Evolutionary conservation across 2,888 invertebrate species (phyloP), one percentile per base, ranked within the genome.

Genomic region (Suillia variegata): DNA sequence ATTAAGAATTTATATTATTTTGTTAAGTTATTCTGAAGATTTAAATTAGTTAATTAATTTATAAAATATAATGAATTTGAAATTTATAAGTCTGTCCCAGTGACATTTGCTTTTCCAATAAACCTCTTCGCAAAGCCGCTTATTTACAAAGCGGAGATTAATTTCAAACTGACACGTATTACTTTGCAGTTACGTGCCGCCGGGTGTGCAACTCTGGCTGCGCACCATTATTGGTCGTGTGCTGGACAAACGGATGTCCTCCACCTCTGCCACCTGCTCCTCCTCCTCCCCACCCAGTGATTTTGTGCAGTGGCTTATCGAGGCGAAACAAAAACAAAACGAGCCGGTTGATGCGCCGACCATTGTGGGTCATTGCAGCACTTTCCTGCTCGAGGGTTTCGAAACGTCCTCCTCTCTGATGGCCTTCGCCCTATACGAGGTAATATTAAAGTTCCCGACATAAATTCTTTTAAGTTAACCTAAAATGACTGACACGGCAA

Each of bases 391-490:
- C 12, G 77, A 77, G 60, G 77, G 78, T 2, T 77, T 75, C 38
- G 77, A 77, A 54, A 77, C 78, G 12, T 76, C 77, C 12, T 74
- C 77, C 10, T 65, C 69, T 13, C 49, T 76, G 5, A 65, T 77
- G 67, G 71, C 77, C 1, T 76, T 72, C 57, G 68, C 73, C 1
- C 59, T 76, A 12, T 71, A 71, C 52, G 75, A 77, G 66, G 73
- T 71, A 65, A 34, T n/a, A n/a, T n/a, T n/a, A n/a, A n/a, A n/a
- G n/a, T n/a, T n/a, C n/a, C 45, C 45, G 10, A 38, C 38, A 5
- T 5, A 38, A 38, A 8, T 38, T 38, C 38, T 4, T 5, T 38
- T 31, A 31, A 31, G 12, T 31, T 31, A 8, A 31, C 12, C 5
- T 31, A 12, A 31, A 31, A 31, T 8, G 31, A 12, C 31, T 31